Conservation (phyloP, 2,797 vertebrate genomes). For the Xenopus petersii region DNA sequence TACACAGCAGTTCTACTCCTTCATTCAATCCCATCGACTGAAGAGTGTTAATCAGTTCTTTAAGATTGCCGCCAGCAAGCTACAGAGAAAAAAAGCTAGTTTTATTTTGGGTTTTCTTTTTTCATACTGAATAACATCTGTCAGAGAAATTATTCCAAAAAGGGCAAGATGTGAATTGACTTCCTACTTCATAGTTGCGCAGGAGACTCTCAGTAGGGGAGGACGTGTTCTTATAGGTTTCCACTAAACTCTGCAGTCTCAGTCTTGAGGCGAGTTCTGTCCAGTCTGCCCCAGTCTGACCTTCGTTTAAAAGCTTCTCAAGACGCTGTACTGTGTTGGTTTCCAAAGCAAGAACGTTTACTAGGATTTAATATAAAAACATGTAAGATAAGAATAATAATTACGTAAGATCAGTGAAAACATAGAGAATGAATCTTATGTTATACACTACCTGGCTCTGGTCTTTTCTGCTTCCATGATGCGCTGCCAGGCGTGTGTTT, state of each 20-base stretch:
- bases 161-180: no score
- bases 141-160: no score
- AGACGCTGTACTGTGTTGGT: conserved; percentile 72
- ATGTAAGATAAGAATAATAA: not conserved
- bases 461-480: not conserved
- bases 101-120: no score
- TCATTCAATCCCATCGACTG: conserved; percentile 83
- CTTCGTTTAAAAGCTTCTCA: conserved; percentile 67
- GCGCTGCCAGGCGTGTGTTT: conserved; percentile 5
- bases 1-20: conserved; percentile 77
- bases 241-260: conserved; percentile 86
- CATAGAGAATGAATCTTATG: not conserved
- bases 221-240: conserved; percentile 79
- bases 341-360: conserved; percentile 65
- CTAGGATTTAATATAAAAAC: conserved; percentile 14
- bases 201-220: conserved; percentile 83
- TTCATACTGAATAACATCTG: no score
- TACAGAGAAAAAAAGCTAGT: conserved; percentile 48
- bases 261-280: conserved; percentile 84
- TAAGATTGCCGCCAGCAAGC: conserved; percentile 83
- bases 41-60: conserved; percentile 78
- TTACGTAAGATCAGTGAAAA: no score
- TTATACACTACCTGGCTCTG: conserved; percentile 22
- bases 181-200: conserved; percentile 83
- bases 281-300: conserved; percentile 73